A percentile compares a stretch with the other conserved stretches of the same genome.
Conservation (phyloP, 2,113 vertebrate genomes). For the Triplophysa tibetana region DNA sequence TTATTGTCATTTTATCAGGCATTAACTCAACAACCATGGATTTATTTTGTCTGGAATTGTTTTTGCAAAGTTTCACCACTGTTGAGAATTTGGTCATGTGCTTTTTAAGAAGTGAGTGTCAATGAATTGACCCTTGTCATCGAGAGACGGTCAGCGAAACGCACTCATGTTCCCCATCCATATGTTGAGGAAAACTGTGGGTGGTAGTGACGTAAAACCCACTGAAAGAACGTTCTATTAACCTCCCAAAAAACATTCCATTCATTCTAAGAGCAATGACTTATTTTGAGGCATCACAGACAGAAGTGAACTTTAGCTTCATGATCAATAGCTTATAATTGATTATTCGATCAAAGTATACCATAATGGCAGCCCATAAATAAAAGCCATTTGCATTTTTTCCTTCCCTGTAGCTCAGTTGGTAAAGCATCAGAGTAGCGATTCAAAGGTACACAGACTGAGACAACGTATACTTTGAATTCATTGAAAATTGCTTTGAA, state of each 20-base stretch:
- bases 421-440: too few species aligned
- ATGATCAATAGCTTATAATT: not conserved
- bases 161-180: conserved; percentile 70
- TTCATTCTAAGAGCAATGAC: conserved; percentile 54
- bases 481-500: too few species aligned
- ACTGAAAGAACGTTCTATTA: conserved; percentile 71
- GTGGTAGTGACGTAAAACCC: conserved; percentile 80
- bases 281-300: too few species aligned
- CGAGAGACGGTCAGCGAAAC: conserved; percentile 70
- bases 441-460: too few species aligned
- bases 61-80: conserved; percentile 25
- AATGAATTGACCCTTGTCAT: conserved; percentile 75
- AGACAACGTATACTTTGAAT: too few species aligned
- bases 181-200: conserved; percentile 75
- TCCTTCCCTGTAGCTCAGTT: too few species aligned
- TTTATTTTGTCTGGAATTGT: conserved; percentile 1
- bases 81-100: conserved; percentile 58
- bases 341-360: not conserved
- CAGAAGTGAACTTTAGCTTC: conserved; percentile 14
- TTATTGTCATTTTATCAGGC: not conserved
- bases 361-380: not conserved
- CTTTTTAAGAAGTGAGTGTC: conserved; percentile 52
- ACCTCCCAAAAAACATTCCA: conserved; percentile 69
- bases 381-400: not conserved
- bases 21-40: not conserved